These are phyloP conservation scores for Lochmaea capreae DNA, from an alignment of 2,888 invertebrate genomes.

Conservation along the genomic window DNA sequence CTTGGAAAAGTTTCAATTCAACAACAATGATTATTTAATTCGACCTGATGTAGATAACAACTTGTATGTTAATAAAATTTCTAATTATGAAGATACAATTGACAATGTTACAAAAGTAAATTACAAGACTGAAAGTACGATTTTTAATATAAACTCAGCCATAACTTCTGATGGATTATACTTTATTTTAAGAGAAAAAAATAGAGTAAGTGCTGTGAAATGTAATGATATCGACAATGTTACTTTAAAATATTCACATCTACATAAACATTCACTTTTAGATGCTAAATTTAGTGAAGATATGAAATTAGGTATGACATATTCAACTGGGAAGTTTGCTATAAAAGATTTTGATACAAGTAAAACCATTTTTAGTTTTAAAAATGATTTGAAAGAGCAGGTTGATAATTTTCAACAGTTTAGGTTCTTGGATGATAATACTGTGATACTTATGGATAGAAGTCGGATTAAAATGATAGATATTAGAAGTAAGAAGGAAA, in stretches of 20 bases:
- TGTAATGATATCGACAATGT: conserved; percentile 28
- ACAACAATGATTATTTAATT: conserved; percentile 44
- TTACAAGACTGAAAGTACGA: conserved; percentile 26
- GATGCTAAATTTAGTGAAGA: conserved; percentile 48
- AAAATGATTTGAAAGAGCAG: conserved; percentile 26
- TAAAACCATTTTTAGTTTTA: conserved; percentile 30
- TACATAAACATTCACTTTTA: conserved; percentile 37
- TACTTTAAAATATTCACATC: conserved; percentile 19
- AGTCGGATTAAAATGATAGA: conserved; percentile 45
- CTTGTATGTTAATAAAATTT: conserved; percentile 39
- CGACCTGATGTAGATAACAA: conserved; percentile 42
- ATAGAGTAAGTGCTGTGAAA: conserved; percentile 33
- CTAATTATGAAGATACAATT: conserved; percentile 12
- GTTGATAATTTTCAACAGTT: conserved; percentile 46
- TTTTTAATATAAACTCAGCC: conserved; percentile 39
- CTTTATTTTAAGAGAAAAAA: conserved; percentile 44
- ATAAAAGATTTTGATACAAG: conserved; percentile 44
- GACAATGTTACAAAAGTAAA: conserved; percentile 23
- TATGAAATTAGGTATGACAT: conserved; percentile 41
- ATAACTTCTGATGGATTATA: conserved; percentile 31
- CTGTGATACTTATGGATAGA: conserved; percentile 45
- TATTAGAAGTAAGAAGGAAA: conserved; percentile 35
- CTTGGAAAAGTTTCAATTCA: conserved; percentile 43
- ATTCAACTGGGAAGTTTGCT: conserved; percentile 38
- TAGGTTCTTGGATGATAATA: conserved; percentile 44